Evolutionary conservation across 2,888 invertebrate species (phyloP).

Genomic region (Xylota sylvarum): DNA sequence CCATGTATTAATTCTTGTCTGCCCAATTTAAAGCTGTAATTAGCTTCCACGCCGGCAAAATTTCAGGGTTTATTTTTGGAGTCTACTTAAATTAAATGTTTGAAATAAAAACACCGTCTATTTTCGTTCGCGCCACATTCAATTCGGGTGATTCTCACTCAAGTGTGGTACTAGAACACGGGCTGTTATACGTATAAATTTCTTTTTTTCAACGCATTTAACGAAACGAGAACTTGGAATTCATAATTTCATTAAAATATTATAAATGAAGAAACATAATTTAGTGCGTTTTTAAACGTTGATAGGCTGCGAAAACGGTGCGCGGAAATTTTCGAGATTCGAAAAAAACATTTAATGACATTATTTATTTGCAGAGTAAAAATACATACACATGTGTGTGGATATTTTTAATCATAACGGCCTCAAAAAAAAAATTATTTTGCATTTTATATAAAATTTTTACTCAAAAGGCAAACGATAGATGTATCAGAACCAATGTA

Average conservation of each 20-base stretch:
- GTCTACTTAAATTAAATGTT: slow-evolving; percentile 48
- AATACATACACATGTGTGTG: slow-evolving; percentile 21
- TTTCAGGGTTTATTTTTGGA: slow-evolving; percentile 55
- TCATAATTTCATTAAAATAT: slow-evolving; percentile 59
- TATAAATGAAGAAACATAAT: slow-evolving; percentile 30
- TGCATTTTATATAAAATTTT: slow-evolving; percentile 30
- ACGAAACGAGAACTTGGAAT: slow-evolving; percentile 27
- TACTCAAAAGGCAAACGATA: slow-evolving; percentile 1
- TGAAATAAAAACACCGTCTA: slow-evolving; percentile 57
- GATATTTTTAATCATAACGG: slow-evolving; percentile 59
- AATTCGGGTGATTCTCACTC: slow-evolving; percentile 35
- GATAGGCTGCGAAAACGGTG: neutral
- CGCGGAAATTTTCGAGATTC: slow-evolving; percentile 1
- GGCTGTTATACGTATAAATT: neutral
- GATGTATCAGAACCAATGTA: neutral
- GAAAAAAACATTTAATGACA: slow-evolving; percentile 41
- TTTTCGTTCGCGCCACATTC: slow-evolving; percentile 46
- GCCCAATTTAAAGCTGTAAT: slow-evolving; percentile 58
- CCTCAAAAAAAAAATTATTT: slow-evolving; percentile 43
- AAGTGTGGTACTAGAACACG: slow-evolving; percentile 23
- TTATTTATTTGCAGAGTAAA: slow-evolving; percentile 44
- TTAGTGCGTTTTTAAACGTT: slow-evolving; percentile 19
- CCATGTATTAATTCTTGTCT: slow-evolving; percentile 36
- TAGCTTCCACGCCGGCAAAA: slow-evolving; percentile 52
- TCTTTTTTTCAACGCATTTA: slow-evolving; percentile 7